Conservation (phyloP, 1,140 invertebrate species). For the Ceratina australensis region DNA sequence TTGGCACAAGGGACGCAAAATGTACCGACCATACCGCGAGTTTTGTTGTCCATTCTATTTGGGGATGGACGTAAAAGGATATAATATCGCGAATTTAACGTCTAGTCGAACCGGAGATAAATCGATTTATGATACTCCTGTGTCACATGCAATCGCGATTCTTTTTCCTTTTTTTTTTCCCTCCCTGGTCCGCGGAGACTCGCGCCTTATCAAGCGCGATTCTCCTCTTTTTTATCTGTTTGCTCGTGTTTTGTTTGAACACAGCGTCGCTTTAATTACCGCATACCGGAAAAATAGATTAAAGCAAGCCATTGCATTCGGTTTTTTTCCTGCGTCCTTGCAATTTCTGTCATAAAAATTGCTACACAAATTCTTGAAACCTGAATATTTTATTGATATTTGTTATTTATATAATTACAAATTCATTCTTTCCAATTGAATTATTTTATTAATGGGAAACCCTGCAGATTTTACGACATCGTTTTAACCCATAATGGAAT, state of each 20-base stretch:
- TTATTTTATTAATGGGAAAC: too few relatives aligned
- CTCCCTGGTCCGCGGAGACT: neutral
- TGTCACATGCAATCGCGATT: conserved; percentile 30
- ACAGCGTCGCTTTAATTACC: conserved; percentile 2
- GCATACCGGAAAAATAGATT: conserved; percentile 14
- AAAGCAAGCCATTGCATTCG: neutral
- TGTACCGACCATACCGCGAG: too few relatives aligned
- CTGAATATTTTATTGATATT: too few relatives aligned
- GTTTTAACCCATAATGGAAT: too few relatives aligned
- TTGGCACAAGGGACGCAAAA: too few relatives aligned
- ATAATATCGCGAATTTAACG: conserved; percentile 9
- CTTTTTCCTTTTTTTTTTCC: neutral
- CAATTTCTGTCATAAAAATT: neutral
- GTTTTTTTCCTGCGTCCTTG: neutral
- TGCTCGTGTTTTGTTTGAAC: neutral
- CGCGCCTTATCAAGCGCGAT: conserved; percentile 13
- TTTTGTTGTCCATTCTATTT: neutral
- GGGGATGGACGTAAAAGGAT: neutral
- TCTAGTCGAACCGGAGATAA: conserved; percentile 7
- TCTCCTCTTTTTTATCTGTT: neutral
- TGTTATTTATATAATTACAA: too few relatives aligned
- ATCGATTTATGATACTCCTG: conserved; percentile 27
- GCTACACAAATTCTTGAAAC: neutral
- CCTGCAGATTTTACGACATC: too few relatives aligned
- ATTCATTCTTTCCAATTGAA: too few relatives aligned